Evolutionary conservation across 1,140 invertebrate species (phyloP).

Genomic region (Zaprionus vittiger): DNA sequence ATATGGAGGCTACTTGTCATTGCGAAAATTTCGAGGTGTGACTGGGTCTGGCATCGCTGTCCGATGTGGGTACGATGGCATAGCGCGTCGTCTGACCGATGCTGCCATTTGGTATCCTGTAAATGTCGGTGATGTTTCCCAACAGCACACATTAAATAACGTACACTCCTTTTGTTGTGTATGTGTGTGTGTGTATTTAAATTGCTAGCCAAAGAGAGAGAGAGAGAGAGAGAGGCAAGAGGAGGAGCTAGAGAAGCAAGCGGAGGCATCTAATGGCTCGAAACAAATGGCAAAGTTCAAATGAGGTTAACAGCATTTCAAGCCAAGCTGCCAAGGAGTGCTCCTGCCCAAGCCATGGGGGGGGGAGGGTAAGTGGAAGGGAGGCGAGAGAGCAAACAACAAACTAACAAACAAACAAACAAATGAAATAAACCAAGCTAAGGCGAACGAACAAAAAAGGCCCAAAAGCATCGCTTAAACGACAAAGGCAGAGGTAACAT

Average conservation of each 20-base stretch:
- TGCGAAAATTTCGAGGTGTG: conserved; percentile 51
- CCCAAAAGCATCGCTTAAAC: conserved; percentile 79
- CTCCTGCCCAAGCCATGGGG: conserved; percentile 33
- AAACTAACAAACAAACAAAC: conserved; percentile 46
- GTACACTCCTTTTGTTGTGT: not conserved
- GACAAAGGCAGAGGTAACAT: conserved; percentile 75
- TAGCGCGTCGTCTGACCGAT: conserved; percentile 1
- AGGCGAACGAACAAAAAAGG: conserved; percentile 39
- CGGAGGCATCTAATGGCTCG: conserved; percentile 75
- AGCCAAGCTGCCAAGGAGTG: conserved; percentile 58
- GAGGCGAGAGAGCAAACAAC: conserved; percentile 31
- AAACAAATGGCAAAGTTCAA: conserved; percentile 83
- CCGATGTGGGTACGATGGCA: not conserved
- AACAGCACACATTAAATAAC: conserved; percentile 2
- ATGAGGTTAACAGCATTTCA: conserved; percentile 81
- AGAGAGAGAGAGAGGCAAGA: conserved; percentile 66
- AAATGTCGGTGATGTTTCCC: not conserved
- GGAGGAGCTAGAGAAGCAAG: not conserved
- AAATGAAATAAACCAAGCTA: conserved; percentile 47
- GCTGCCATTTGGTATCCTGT: not conserved
- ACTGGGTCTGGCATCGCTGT: not conserved
- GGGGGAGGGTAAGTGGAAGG: conserved; percentile 5
- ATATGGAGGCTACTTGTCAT: conserved; percentile 64
- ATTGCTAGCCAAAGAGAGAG: conserved; percentile 60
- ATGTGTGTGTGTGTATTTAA: conserved; percentile 59